Conservation (phyloP, 1,140 invertebrate genomes). For the Lethocerus indicus region DNA sequence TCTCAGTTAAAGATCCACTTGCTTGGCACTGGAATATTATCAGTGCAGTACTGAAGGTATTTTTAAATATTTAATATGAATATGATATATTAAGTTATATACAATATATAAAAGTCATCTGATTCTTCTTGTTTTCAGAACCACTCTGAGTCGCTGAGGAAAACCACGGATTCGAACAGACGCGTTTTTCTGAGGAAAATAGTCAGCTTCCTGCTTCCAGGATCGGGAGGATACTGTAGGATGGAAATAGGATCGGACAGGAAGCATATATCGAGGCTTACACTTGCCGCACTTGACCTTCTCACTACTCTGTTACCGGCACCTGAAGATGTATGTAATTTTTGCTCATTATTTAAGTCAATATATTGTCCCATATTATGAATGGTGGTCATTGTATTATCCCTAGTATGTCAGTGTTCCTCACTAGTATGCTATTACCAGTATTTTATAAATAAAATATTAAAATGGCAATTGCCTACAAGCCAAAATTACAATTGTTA, state of each 20-base stretch:
- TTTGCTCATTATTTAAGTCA: no score
- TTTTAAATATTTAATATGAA: not conserved
- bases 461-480: no score
- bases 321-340: constrained; percentile 32
- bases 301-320: constrained; percentile 50
- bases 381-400: no score
- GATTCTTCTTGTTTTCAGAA: constrained; percentile 23
- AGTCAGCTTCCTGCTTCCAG: constrained; percentile 73
- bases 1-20: constrained; percentile 48
- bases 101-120: not conserved
- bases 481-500: no score
- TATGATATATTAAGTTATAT: not conserved
- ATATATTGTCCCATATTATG: no score
- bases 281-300: constrained; percentile 54
- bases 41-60: constrained; percentile 55
- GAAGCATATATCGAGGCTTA: constrained; percentile 30
- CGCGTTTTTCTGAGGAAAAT: constrained; percentile 64
- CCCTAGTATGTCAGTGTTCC: no score
- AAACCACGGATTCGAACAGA: constrained; percentile 54
- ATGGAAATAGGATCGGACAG: constrained; percentile 45
- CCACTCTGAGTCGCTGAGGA: constrained; percentile 31
- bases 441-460: no score
- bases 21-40: constrained; percentile 78
- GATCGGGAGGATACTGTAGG: constrained; percentile 59
- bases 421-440: no score